These are phyloP conservation scores for Dinocampus coccinellae DNA, from an alignment of 2,888 invertebrate genomes.

Conservation along the genomic window DNA sequence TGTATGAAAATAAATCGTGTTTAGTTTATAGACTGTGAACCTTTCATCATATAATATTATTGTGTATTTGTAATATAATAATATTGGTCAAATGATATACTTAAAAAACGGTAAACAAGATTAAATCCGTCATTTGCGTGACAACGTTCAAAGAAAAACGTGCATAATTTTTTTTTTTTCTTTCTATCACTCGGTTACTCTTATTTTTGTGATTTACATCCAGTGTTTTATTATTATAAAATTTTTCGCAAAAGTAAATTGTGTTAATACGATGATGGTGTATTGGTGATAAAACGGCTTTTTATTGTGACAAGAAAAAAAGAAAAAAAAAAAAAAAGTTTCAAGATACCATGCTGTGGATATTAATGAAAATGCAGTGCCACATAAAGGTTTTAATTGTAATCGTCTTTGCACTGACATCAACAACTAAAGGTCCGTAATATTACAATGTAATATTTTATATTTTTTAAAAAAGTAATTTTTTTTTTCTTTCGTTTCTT, in stretches of 20 bases:
- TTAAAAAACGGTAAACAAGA: neutral
- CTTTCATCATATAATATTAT: neutral
- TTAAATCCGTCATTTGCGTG: neutral
- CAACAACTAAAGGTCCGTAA: constrained; percentile 48
- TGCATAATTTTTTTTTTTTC: neutral
- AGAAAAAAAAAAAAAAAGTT: neutral
- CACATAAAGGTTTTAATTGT: constrained; percentile 43
- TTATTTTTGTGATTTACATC: neutral
- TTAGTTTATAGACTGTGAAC: neutral
- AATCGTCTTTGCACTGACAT: constrained; percentile 39
- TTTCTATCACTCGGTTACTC: no score
- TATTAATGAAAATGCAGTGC: constrained; percentile 51
- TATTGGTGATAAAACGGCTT: constrained; percentile 48
- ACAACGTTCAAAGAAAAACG: neutral
- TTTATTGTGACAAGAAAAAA: constrained; percentile 21
- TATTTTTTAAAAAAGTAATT: neutral
- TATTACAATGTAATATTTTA: neutral
- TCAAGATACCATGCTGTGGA: constrained; percentile 43
- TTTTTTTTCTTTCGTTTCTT: no score
- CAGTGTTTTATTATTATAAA: neutral
- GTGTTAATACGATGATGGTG: constrained; percentile 47
- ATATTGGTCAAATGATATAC: neutral
- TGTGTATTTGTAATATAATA: neutral
- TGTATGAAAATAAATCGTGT: neutral
- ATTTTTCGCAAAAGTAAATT: neutral